Percentiles rank a stretch among this genome's conserved stretches.
Conservation (phyloP, 2,113 vertebrate species). For the Camelus bactrianus region DNA sequence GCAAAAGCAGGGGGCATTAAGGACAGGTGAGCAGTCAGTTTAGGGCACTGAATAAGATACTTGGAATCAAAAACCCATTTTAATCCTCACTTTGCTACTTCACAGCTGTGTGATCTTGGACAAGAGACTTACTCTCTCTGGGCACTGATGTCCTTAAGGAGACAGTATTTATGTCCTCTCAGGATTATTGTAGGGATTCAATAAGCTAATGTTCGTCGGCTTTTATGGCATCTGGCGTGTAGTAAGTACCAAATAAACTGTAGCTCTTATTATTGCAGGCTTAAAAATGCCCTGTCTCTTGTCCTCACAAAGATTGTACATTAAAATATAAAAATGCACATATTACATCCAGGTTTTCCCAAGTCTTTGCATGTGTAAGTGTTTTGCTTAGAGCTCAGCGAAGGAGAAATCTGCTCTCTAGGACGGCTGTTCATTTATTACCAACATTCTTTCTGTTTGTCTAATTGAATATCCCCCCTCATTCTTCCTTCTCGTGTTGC, state of each 20-base stretch:
- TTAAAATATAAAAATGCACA: not conserved
- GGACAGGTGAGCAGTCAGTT: not conserved
- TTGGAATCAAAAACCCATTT: slow-evolving; percentile 52
- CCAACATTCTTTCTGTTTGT: slow-evolving; percentile 61
- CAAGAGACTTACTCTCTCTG: not conserved
- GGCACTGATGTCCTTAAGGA: not conserved
- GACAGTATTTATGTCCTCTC: not conserved
- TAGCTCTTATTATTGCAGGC: not conserved
- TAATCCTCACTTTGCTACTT: slow-evolving; percentile 22
- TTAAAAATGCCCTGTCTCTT: not conserved
- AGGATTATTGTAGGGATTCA: not conserved
- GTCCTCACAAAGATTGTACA: not conserved
- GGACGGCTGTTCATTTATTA: slow-evolving; percentile 61
- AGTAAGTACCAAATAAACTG: not conserved
- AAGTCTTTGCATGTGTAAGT: not conserved
- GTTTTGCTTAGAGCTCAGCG: slow-evolving; percentile 24
- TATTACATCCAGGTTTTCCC: not conserved
- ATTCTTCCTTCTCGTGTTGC: slow-evolving; percentile 8
- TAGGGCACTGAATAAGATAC: not conserved
- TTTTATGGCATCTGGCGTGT: not conserved
- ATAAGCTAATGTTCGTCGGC: not conserved
- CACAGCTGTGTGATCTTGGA: not conserved
- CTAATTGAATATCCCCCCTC: not conserved
- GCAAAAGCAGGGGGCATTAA: not conserved
- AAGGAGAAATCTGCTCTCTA: slow-evolving; percentile 68